Evolutionary conservation across 2,113 vertebrate genomes (phyloP), one percentile per base, ranked within the genome.

Genomic region (Carollia perspicillata): DNA sequence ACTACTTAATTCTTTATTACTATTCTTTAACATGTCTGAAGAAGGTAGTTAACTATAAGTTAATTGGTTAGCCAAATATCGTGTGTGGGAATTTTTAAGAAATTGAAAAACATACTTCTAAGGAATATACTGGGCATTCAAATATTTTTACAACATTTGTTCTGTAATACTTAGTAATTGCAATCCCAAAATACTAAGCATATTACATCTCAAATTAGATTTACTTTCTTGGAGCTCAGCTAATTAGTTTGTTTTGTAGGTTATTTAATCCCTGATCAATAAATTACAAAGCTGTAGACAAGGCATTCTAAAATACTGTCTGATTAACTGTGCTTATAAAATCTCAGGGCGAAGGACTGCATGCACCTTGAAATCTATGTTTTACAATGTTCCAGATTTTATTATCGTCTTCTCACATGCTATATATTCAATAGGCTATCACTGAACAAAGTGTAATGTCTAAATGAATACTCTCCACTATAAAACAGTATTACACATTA

Each of bases 371-470:
- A 78, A 79, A 84, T 88, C 53, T 78, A 20, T 77, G 65, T 88
- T 98, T 97, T 51, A 92, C n/a, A 58, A 89, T 86, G n/a, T 65
- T 85, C 88, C n/a, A 92, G 44, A 22, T 93, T 97, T 95, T 97
- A 92, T 96, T 95, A 75, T 89, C 74, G 22, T 90, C 77, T 94
- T 95, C 66, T 94, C 68, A 90, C 81, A 81, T 95, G 23, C 49
- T 93, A 55, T 94, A 90, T 97, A 95, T 95, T 93, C 90, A 95
- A 74, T 94, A 97, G 92, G 60, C 96, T 96, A 94, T 94, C 92
- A 97, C 94, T 92, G 84, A 93, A 93, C 83, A 88, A 97, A 84
- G 84, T 94, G 5, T 95, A 88, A 96, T 95, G 90, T 92, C 90
- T 96, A 92, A 96, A 93, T 40, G 77, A 95, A 97, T 96, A 95